phyloP scores from a whole-genome alignment of 2,888 invertebrate species.

The Acronicta psi region DNA sequence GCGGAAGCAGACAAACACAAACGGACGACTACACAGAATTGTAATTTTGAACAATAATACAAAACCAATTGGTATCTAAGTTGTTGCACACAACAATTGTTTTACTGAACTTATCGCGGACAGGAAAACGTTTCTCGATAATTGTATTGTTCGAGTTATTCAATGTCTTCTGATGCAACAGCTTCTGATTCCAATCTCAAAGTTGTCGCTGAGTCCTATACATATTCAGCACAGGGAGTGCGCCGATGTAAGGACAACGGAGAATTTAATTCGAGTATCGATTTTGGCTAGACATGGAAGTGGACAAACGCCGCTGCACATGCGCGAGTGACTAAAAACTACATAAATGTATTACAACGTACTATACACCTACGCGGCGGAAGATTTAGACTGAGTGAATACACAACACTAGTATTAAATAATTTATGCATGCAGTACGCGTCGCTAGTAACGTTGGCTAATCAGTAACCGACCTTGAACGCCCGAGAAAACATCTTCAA shows the following conservation, averaged over 20 bases:
- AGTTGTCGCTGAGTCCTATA: slow-evolving; percentile 18
- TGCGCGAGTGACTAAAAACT: slow-evolving; percentile 32
- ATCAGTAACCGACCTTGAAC: slow-evolving; percentile 68
- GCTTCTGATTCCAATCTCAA: slow-evolving; percentile 27
- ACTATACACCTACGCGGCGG: slow-evolving; percentile 1
- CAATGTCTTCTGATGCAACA: slow-evolving; percentile 44
- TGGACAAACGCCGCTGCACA: slow-evolving; percentile 34
- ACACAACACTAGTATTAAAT: slow-evolving; percentile 21
- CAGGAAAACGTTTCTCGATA: slow-evolving; percentile 44
- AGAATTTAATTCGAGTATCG: slow-evolving; percentile 24
- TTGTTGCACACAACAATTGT: slow-evolving; percentile 11
- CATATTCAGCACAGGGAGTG: slow-evolving; percentile 32
- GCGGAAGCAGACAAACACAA: slow-evolving; percentile 51
- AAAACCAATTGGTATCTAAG: background rate
- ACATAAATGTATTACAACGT: slow-evolving; percentile 9
- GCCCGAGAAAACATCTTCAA: slow-evolving; percentile 64
- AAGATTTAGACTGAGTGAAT: slow-evolving; percentile 14
- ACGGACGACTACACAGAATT: slow-evolving; percentile 38
- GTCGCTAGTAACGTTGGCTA: slow-evolving; percentile 24
- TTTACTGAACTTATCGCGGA: slow-evolving; percentile 12
- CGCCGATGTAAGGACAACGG: slow-evolving; percentile 4
- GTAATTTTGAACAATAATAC: slow-evolving; percentile 24
- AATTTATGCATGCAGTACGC: slow-evolving; percentile 48
- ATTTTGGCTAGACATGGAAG: slow-evolving; percentile 16
- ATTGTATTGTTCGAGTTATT: slow-evolving; percentile 16